phyloP scores from a whole-genome alignment of 2,888 invertebrate species.

The Chironomus tentans region DNA sequence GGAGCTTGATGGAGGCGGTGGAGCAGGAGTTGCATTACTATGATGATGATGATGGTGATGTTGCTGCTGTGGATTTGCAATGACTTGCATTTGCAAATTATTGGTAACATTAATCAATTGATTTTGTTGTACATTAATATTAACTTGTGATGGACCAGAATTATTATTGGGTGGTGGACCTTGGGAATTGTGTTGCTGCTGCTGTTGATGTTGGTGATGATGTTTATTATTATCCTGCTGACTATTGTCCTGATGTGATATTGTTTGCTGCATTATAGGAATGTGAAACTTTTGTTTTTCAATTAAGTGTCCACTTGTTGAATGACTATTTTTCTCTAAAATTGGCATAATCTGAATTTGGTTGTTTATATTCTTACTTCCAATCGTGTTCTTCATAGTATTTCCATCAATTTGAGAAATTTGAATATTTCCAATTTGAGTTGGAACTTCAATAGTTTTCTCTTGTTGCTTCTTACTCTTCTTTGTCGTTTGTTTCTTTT shows the following conservation, averaged over 20 bases:
- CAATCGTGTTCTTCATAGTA: slow-evolving; percentile 30
- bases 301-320: background rate
- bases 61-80: slow-evolving; percentile 25
- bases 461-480: slow-evolving; percentile 23
- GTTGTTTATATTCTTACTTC: slow-evolving; percentile 38
- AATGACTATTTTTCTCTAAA: slow-evolving; percentile 30
- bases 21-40: background rate
- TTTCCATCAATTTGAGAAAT: slow-evolving; percentile 41
- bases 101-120: slow-evolving; percentile 28
- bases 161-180: background rate
- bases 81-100: slow-evolving; percentile 28
- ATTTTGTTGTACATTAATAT: slow-evolving; percentile 28
- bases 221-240: slow-evolving; percentile 28
- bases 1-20: slow-evolving; percentile 18
- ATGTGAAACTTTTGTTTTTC: slow-evolving; percentile 19
- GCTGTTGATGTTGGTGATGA: background rate
- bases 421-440: slow-evolving; percentile 44
- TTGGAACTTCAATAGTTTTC: slow-evolving; percentile 36
- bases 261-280: slow-evolving; percentile 16
- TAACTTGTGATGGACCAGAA: slow-evolving; percentile 12
- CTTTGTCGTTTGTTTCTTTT: slow-evolving; percentile 24
- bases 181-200: background rate
- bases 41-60: background rate
- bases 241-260: slow-evolving; percentile 28
- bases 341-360: slow-evolving; percentile 44